Base-by-base conservation (phyloP, 2,113 vertebrate species). In the Xyliphius kryptos region DNA sequence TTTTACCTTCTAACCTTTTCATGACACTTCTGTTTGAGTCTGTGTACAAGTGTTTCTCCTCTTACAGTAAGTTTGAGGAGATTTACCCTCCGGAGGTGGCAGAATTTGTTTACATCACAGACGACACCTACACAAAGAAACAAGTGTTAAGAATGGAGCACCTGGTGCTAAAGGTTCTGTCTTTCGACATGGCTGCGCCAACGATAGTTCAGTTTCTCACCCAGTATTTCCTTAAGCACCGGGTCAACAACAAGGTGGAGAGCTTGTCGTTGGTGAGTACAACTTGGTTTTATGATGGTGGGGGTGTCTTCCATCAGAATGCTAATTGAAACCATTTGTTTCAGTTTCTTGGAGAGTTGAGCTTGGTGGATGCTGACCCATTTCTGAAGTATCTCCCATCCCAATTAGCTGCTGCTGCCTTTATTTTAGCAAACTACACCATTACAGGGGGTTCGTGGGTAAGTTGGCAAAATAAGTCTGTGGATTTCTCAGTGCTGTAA, bases 31-130 rank as follows among this genome's bases (percentile, higher is more conserved):
- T 46, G 13, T 46, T n/a, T 12, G 10, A 1, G 40, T 10, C 40
- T 3, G 9, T 41, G 3, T 41, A 41, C 2, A 41, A 12, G 40
- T 11, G 3, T 41, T 41, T 10, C 46, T 40, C 58, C 44, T 56
- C 12, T 14, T 63, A 0, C 81, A 99, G 97, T 46, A 99, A 99
- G 73, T 99, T 99, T 83, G 97, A 99, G 71, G 97, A 99, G 79
- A 99, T 99, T 79, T 99, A 99, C 68, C 95, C 96, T 38, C 97
- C 97, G 6, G 95, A 98, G 85, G 95, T 99, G 70, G 87, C 93
- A 0, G 97, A 99, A 71, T 99, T 99, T 74, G 97, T 99, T 40
- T 99, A 98, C 83, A 99, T 99, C 80, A 98, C 97, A 37, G 97
- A 99, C 0, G 97, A 99, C 76, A 99, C 97, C 47, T 99, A 99